phyloP scores from a whole-genome alignment of 2,888 invertebrate species.

The Disparrhopalites patrizii region DNA sequence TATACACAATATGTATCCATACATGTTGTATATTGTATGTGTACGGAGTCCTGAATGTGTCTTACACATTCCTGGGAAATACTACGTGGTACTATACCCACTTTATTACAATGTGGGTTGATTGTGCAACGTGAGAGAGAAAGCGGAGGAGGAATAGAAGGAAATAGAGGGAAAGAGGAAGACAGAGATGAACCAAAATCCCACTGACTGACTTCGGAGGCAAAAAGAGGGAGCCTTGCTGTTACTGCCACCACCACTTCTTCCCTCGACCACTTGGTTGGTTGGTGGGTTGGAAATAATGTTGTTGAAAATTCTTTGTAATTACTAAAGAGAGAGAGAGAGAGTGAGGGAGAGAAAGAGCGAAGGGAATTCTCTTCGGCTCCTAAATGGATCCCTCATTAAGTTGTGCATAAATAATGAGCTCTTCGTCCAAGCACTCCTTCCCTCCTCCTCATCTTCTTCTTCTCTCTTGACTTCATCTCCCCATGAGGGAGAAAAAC shows the following conservation, averaged over 20 bases:
- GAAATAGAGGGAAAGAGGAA: background rate
- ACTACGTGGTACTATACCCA: no score
- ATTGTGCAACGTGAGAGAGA: no score
- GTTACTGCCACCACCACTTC: no score
- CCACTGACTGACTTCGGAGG: background rate
- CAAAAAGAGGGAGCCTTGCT: background rate
- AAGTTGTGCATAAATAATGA: constrained; percentile 25
- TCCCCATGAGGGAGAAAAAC: background rate
- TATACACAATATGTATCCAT: no score
- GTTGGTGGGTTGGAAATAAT: no score
- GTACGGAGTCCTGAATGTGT: no score
- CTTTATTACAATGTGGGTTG: no score
- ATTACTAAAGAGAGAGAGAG: constrained; percentile 11
- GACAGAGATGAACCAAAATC: background rate
- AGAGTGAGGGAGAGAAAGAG: background rate
- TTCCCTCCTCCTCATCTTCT: background rate
- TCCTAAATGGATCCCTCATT: constrained; percentile 15
- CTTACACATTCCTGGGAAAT: no score
- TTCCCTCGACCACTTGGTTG: no score
- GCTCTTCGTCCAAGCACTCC: background rate
- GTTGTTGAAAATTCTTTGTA: constrained; percentile 21
- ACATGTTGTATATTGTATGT: no score
- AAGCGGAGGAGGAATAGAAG: background rate
- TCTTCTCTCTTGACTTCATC: background rate
- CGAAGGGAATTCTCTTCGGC: constrained; percentile 20